Evolutionary conservation across 2,113 vertebrate genomes (phyloP).

Genomic region (Stomatorhinus ivindoensis): DNA sequence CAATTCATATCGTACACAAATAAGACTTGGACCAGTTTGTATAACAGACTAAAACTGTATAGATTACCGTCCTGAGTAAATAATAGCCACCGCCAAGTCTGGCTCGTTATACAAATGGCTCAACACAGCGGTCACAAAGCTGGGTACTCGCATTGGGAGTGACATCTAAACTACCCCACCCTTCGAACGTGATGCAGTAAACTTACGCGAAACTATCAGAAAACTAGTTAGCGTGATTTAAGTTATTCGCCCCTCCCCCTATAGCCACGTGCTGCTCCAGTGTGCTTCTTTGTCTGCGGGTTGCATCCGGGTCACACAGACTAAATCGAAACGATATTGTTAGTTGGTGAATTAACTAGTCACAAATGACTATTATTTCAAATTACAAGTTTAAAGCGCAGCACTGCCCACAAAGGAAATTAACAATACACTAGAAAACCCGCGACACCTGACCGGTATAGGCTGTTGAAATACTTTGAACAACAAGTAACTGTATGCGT

Average conservation of each 20-base stretch:
- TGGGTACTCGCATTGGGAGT: background rate
- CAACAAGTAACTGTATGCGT: background rate
- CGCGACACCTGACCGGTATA: background rate
- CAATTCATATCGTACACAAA: background rate
- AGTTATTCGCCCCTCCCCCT: conserved; percentile 15
- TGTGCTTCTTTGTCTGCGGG: conserved; percentile 22
- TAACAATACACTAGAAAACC: background rate
- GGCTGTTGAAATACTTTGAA: background rate
- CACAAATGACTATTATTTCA: background rate
- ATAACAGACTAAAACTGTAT: background rate
- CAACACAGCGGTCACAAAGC: background rate
- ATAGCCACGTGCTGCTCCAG: conserved; percentile 1
- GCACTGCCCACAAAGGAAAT: background rate
- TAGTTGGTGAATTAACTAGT: background rate
- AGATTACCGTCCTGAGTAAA: background rate
- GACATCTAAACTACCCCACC: background rate
- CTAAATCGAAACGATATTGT: background rate
- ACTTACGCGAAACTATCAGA: background rate
- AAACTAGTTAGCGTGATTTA: background rate
- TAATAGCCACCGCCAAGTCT: background rate
- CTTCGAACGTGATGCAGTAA: background rate
- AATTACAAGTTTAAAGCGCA: background rate
- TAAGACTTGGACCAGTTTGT: background rate
- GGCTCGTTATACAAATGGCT: background rate
- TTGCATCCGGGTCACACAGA: conserved; percentile 25